Conservation (phyloP, 2,113 vertebrate genomes). For the Sorex araneus region DNA sequence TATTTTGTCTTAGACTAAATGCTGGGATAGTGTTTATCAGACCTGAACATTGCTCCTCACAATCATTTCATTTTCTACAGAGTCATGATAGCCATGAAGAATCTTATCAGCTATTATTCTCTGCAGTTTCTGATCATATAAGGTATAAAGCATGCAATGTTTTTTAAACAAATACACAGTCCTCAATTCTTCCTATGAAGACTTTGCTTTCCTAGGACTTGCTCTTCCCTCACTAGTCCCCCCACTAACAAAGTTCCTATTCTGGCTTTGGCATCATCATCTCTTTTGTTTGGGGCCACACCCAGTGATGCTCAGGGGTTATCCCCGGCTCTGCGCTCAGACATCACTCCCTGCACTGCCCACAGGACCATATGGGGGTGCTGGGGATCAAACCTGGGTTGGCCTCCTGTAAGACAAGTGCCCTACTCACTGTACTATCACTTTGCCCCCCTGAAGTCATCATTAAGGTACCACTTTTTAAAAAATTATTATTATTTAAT, state of each 20-base stretch:
- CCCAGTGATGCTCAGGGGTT: no score
- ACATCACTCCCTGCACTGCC: no score
- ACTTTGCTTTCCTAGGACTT: not conserved
- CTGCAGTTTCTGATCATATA: not conserved
- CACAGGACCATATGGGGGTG: no score
- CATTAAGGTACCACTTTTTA: no score
- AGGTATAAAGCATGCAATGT: no score
- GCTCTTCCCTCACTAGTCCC: not conserved
- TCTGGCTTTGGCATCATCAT: not conserved
- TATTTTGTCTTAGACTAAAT: not conserved
- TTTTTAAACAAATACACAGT: not conserved
- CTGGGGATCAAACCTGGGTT: no score
- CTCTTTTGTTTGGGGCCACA: no score
- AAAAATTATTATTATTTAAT: no score
- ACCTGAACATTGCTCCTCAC: conserved; percentile 1
- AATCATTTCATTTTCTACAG: conserved; percentile 14
- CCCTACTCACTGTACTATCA: no score
- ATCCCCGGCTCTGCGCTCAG: no score
- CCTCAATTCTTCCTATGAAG: not conserved
- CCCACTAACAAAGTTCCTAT: not conserved
- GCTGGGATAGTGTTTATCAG: not conserved
- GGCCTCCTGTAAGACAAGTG: no score
- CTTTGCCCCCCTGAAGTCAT: no score
- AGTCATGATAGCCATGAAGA: conserved; percentile 17
- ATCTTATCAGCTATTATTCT: conserved; percentile 39